phyloP scores from a whole-genome alignment of 2,797 vertebrate genomes.

The Crypturellus tataupa region DNA sequence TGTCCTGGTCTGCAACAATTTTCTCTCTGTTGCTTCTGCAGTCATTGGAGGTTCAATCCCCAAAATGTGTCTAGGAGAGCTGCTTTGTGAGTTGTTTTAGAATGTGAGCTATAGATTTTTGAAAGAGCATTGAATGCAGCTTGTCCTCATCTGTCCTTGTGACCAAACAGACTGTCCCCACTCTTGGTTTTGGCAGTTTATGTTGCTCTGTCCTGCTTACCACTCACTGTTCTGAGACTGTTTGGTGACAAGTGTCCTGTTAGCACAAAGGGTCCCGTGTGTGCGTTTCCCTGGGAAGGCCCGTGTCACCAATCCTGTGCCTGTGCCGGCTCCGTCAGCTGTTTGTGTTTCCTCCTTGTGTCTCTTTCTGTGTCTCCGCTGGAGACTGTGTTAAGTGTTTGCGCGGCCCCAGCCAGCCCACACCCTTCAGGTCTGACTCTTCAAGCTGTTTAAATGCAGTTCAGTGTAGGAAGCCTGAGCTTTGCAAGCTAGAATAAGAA shows the following conservation, averaged over 20 bases:
- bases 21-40: background rate
- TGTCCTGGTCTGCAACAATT: background rate
- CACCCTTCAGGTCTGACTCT: background rate
- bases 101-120: background rate
- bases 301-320: background rate
- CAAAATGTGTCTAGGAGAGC: background rate
- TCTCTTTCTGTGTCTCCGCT: background rate
- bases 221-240: background rate
- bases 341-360: background rate
- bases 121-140: background rate
- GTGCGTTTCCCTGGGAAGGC: background rate
- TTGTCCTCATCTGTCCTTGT: background rate
- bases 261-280: background rate
- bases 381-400: background rate
- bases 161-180: background rate
- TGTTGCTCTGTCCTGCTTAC: background rate
- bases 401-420: background rate
- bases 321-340: background rate
- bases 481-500: background rate
- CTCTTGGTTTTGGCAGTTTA: background rate
- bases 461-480: background rate
- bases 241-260: background rate
- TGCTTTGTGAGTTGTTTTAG: background rate
- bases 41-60: background rate
- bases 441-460: background rate